Evolutionary conservation across 2,888 invertebrate species (phyloP).

Genomic region (Drosophila putrida): DNA sequence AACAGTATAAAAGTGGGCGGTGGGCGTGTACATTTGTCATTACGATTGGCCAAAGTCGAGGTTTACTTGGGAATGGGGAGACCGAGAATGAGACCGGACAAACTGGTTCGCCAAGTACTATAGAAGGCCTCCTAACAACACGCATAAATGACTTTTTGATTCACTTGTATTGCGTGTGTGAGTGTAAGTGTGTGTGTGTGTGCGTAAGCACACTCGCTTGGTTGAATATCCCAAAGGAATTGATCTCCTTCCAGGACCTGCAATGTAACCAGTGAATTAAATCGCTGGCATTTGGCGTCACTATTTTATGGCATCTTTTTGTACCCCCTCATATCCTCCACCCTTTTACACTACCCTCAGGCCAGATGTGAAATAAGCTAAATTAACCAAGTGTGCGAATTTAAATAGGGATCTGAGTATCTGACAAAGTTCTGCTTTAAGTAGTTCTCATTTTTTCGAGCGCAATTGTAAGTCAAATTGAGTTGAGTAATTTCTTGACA

Average conservation of each 20-base stretch:
- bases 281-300: constrained; percentile 64
- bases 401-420: constrained; percentile 7
- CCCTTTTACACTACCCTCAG: background rate
- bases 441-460: background rate
- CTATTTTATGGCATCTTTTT: constrained; percentile 65
- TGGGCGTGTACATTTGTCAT: constrained; percentile 79
- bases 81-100: constrained; percentile 41
- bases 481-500: background rate
- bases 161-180: constrained; percentile 54
- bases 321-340: constrained; percentile 1
- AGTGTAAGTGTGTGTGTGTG: constrained; percentile 4
- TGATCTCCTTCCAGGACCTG: constrained; percentile 25
- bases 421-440: constrained; percentile 18
- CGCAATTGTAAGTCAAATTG: background rate
- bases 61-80: background rate
- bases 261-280: constrained; percentile 50
- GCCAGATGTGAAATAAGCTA: constrained; percentile 75
- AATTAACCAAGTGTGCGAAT: constrained; percentile 41
- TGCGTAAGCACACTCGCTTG: constrained; percentile 14
- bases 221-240: constrained; percentile 64
- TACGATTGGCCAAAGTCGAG: constrained; percentile 46
- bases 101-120: constrained; percentile 58
- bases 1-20: constrained; percentile 57
- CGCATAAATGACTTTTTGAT: constrained; percentile 76
- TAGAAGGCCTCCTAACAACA: constrained; percentile 38